Base-by-base conservation (phyloP, 2,797 vertebrate genomes). In the Hemibagrus guttatus region DNA sequence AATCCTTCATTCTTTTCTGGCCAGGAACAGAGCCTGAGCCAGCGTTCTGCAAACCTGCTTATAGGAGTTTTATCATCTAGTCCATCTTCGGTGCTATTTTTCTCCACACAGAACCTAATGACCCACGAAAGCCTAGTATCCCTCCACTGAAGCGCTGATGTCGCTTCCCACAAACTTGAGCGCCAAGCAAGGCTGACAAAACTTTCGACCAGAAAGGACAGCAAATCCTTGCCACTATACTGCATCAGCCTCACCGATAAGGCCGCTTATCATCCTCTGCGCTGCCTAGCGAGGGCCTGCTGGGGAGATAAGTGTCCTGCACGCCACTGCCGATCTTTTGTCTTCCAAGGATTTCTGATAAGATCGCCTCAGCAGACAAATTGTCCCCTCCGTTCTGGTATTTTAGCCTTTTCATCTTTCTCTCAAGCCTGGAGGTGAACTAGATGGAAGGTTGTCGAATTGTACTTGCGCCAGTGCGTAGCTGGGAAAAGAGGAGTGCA, bases 301-400 rank as follows among this genome's bases (percentile, higher is more conserved):
- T 84, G 84, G 91, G 64, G 86, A 94, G 94, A 96, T 95, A 95
- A 94, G 93, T 90, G 86, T 91, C 89, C 84, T 87, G 88, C 87
- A 91, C 91, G 90, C 91, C 90, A 89, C 92, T 75, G 90, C 91
- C 91, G 91, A 92, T 94, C 94, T 90, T 93, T 92, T 90, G 93
- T 92, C 91, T 93, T 92, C 92, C 86, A 80, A 68, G 90, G 88
- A 90, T 92, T 90, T 89, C 89, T 91, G 94, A 95, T 95, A 95
- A 94, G 92, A 87, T 89, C 87, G 85, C 91, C 91, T 91, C 91
- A 84, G 90, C 88, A 90, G 93, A 93, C 92, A 92, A 91, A 93
- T 84, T 81, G 85, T 91, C 89, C 87, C 85, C 88, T 83, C 81
- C 72, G 46, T 86, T 83, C 76, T 84, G 63, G 76, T 84, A 78